Evolutionary conservation across 2,888 invertebrate genomes (phyloP).

Genomic region (Lasioglossum calceatum): DNA sequence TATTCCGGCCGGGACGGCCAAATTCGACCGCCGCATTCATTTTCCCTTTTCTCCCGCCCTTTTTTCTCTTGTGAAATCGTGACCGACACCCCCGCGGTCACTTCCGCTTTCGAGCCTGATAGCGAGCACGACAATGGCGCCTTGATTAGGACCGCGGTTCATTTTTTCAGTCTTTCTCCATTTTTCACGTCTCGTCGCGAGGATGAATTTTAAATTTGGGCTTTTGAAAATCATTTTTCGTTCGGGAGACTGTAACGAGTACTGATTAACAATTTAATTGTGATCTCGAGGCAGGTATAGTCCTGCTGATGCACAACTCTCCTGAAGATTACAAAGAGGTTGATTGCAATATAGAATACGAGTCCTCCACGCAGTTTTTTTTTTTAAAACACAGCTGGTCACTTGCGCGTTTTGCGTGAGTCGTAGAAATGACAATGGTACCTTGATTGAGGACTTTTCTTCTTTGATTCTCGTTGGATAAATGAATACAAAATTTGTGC

Average conservation of each 20-base stretch:
- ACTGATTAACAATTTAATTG: not conserved
- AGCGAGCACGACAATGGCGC: not conserved
- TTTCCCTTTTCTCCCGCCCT: not conserved
- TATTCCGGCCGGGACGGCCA: constrained; percentile 36
- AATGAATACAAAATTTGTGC: not conserved
- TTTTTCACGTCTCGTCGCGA: not conserved
- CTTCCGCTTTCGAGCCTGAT: not conserved
- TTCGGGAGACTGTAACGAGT: not conserved
- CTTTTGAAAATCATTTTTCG: not conserved
- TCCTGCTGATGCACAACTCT: not conserved
- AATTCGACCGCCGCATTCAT: not conserved
- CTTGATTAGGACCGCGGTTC: not conserved
- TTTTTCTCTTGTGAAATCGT: not conserved
- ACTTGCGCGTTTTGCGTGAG: not conserved
- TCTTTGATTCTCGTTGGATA: not conserved
- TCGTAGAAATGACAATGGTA: not conserved
- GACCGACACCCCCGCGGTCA: not conserved
- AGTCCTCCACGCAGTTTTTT: not conserved
- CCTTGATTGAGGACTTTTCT: not conserved
- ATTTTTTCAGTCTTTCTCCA: not conserved
- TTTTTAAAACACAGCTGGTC: not conserved
- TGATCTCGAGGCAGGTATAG: not conserved
- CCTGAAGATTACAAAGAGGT: not conserved
- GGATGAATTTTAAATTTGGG: not conserved
- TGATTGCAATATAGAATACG: not conserved